phyloP scores from a whole-genome alignment of 2,797 vertebrate species.

The Mionectes olivaceus region DNA sequence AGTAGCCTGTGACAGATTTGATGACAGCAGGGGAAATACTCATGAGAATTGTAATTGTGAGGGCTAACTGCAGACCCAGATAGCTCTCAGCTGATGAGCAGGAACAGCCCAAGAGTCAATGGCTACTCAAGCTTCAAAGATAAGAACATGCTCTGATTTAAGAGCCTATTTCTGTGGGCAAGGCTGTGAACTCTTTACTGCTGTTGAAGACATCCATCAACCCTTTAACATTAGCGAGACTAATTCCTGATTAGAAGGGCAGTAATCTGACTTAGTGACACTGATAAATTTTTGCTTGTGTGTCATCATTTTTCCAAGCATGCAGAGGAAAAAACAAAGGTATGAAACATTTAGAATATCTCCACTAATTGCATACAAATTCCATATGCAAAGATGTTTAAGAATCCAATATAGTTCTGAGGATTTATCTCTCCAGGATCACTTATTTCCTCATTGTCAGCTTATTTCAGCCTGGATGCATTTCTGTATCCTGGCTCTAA shows the following conservation, averaged over 20 bases:
- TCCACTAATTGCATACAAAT: neutral
- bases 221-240: neutral
- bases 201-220: slow-evolving; percentile 26
- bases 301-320: neutral
- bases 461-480: neutral
- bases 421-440: neutral
- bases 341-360: neutral
- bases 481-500: neutral
- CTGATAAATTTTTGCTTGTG: neutral
- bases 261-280: neutral
- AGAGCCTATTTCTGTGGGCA: slow-evolving; percentile 20
- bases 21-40: slow-evolving; percentile 42
- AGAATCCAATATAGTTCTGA: neutral
- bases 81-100: neutral
- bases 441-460: neutral
- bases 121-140: slow-evolving; percentile 25
- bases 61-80: neutral
- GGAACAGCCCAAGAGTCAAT: neutral
- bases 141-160: slow-evolving; percentile 38
- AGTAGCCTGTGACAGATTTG: neutral
- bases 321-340: neutral
- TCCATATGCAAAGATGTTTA: neutral
- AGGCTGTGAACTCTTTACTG: slow-evolving; percentile 6
- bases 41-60: neutral
- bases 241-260: neutral